Base-by-base conservation (phyloP, 2,888 invertebrate genomes). In the Trichopria drosophilae region DNA sequence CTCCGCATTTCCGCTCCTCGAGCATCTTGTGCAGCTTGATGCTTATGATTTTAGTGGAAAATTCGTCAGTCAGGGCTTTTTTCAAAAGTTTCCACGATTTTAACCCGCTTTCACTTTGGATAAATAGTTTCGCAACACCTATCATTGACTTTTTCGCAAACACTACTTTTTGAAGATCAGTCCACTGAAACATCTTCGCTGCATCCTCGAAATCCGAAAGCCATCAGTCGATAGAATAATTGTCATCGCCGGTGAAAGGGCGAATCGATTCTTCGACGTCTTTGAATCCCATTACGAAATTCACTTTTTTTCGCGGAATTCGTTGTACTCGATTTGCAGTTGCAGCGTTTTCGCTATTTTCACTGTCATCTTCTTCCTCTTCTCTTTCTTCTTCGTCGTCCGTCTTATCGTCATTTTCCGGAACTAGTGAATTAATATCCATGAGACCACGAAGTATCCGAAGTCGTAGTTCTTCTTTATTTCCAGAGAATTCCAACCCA, bases 101-200 rank as follows among this genome's bases (percentile, higher is more conserved):
- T 7, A 42, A 36, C 4, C 34, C 28, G 13, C 22, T 41, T 31
- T 41, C 49, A 10, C 43, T 22, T 19, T 41, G 31, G 13, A 53
- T 48, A 22, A 47, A 53, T 4, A 47, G 10, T 31, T 32, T 43
- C 6, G 43, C 43, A 10, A 43, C 6, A 7, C 32, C 32, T 3
- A 23, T 32, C 7, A 53, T n/a, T 16, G 35, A 49, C 23, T 41
- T 53, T 31, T 53, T 53, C 9, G 48, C 50, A 34, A 53, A 53
- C 19, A 48, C n/a, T 7, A 39, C 42, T 10, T 10, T 53, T 28
- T 53, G 43, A 18, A 48, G 6, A 0, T 53, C 40, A 22, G 1
- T 35, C 48, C 48, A 52, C 1, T 31, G 4, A 10, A 32, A n/a
- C n/a, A 37, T 19, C n/a, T 32, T 20, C 7, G 36, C 37, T 13